Conservation (phyloP, 1,140 invertebrate genomes). For the Trichoplusia ni region DNA sequence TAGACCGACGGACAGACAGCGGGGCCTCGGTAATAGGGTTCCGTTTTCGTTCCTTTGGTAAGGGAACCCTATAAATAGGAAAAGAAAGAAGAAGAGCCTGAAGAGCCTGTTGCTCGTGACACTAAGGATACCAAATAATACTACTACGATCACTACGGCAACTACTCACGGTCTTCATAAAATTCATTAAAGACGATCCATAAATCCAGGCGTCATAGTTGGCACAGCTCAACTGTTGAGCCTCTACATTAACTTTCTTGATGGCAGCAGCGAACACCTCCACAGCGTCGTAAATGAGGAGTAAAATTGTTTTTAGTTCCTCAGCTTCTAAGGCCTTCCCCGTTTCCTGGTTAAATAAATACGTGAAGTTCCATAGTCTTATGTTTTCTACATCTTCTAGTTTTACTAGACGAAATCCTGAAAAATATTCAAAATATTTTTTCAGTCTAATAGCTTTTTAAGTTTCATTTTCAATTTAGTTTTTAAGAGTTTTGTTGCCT, state of each 20-base stretch:
- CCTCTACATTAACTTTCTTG: conserved; percentile 46
- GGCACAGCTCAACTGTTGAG: conserved; percentile 50
- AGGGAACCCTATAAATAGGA: too few species aligned
- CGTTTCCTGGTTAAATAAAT: conserved; percentile 49
- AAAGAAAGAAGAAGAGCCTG: too few species aligned
- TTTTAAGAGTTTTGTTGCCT: too few species aligned
- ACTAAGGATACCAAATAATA: too few species aligned
- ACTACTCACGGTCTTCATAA: conserved; percentile 69
- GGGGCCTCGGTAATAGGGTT: too few species aligned
- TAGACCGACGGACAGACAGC: too few species aligned
- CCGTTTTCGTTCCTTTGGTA: too few species aligned
- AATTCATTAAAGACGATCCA: conserved; percentile 66
- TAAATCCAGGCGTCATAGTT: conserved; percentile 58
- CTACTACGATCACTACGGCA: too few species aligned
- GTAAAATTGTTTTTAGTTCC: conserved; percentile 54
- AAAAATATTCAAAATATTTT: conserved; percentile 42
- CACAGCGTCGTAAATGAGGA: conserved; percentile 68
- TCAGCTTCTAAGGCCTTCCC: conserved; percentile 39
- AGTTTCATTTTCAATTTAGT: too few species aligned
- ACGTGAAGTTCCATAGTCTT: conserved; percentile 51
- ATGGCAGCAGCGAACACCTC: conserved; percentile 54
- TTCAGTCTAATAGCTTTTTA: too few species aligned
- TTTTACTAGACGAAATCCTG: conserved; percentile 63
- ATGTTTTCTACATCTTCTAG: conserved; percentile 42
- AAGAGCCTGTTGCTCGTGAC: too few species aligned